Base-by-base conservation (phyloP, 2,888 invertebrate species). In the Epiblema foenella region DNA sequence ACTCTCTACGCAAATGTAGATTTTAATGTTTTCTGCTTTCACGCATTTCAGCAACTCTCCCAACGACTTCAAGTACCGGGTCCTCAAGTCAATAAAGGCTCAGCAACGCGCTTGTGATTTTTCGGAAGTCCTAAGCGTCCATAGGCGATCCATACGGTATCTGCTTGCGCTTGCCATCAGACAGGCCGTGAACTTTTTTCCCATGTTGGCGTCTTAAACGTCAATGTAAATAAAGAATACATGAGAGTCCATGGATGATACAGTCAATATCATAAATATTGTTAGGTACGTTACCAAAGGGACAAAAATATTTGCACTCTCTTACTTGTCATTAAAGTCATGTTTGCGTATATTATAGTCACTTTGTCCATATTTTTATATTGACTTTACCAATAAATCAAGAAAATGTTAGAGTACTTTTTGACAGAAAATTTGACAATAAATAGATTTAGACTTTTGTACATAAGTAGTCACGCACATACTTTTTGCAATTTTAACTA, bases 381-480 rank as follows among this genome's bases (percentile, higher is more conserved):
- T 46, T 46, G 46, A 8, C n/a, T 46, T 0, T n/a, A 4, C 42
- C 4, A 42, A 4, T 12, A 24, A 24, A 42, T 46, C 33, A 33
- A 33, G 9, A 46, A 15, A 56, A 56, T 11, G 2, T 29, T 7
- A n/a, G 7, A n/a, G 15, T 0, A n/a, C 8, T 5, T 11, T 8
- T 51, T 63, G 37, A 51, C 15, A n/a, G 64, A 52, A 54, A 64
- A 20, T 20, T 9, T 20, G 20, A 24, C 9, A 29, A 37, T 54
- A 33, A 17, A 54, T 24, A n/a, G 2, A 37, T 39, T 37, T 15
- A 37, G 2, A 9, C n/a, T n/a, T 39, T 3, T 64, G 54, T 15
- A 54, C 52, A 39, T n/a, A n/a, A n/a, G n/a, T n/a, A 64, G 18
- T 12, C 63, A 18, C 63, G 20, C 52, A 37, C 37, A 10, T 9